Evolutionary conservation across 1,140 invertebrate genomes (phyloP), one percentile per base, ranked within the genome.

Genomic region (Phymorhynchus buccinoides): DNA sequence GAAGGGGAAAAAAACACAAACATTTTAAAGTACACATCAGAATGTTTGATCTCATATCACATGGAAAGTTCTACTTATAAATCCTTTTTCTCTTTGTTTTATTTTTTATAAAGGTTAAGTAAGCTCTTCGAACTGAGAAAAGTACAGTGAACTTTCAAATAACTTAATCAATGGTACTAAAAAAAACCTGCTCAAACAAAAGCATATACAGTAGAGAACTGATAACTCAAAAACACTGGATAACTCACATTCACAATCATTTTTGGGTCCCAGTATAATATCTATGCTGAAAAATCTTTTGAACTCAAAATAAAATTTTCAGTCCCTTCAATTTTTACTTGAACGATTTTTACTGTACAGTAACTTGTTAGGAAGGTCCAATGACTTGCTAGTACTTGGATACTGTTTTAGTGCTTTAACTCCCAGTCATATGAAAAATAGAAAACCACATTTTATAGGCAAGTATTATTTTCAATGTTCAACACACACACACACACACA

Each of bases 1-100:
- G 86, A 56, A n/a, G n/a, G 56, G 37, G n/a, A 81, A 80, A 81
- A 52, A 84, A 52, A 9, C 27, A 42, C 35, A 62, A 30, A 48
- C 27, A 3, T 37, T 7, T 6, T 84, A 35, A 30, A 68, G 77
- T 2, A 35, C 9, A 18, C 27, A 32, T 4, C 6, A 32, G 35
- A 27, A 39, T 62, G 27, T 78, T 2, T 42, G 56, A 2, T 48
- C 7, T 41, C 30, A 1, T 79, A 30, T 30, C 32, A 39, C 18
- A n/a, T 14, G 6, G 22, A 7, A 3, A 39, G 1, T 41, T 12
- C 66, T 39, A 66, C 3, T 27, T 30, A 3, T 75, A 35, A 14
- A 48, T 4, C 16, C 2, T 71, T 4, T 30, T 75, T 32, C 22
- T 48, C 32, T 27, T 37, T 48, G n/a, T 30, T 4, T 42, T 14